Evolutionary conservation across 2,888 invertebrate species (phyloP), one percentile per base, ranked within the genome.

Genomic region (Anarsia innoxiella): DNA sequence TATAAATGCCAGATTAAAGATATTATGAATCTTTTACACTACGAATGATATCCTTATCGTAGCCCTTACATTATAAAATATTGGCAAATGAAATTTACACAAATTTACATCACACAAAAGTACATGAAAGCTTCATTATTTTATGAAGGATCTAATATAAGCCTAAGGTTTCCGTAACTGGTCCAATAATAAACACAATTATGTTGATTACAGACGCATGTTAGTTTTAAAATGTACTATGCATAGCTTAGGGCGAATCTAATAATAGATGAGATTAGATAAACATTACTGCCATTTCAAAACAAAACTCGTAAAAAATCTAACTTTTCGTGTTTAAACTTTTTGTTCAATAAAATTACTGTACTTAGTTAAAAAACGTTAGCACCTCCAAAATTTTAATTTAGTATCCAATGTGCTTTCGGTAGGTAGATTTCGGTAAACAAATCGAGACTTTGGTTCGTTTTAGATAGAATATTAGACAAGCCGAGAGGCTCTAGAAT

Each of bases 1-100:
- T 54, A 63, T 71, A 72, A 72, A 71, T 71, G 71, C 71, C 63
- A 54, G 56, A 61, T 43, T 48, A 56, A 49, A 59, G 56, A 50
- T 43, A 55, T 46, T 44, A 38, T 44, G 49, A 49, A 42, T 40
- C 41, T 25, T 44, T 38, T 33, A n/a, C n/a, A n/a, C n/a, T n/a
- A n/a, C n/a, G n/a, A n/a, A n/a, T n/a, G n/a, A n/a, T n/a, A n/a
- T n/a, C n/a, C n/a, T n/a, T n/a, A n/a, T n/a, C n/a, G n/a, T n/a
- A n/a, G n/a, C n/a, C n/a, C n/a, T n/a, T n/a, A 37, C 38, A 57
- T 35, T 12, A 14, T 16, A 16, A 25, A 14, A 19, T 28, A 47
- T 53, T 50, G 42, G 50, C 51, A 53, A 58, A 53, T 50, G 43
- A 56, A 54, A 56, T 58, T 48, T 60, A 64, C 52, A 58, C 46